Evolutionary conservation across 2,888 invertebrate species (phyloP), one percentile per base, ranked within the genome.

Genomic region (Pardosa pseudoannulata): DNA sequence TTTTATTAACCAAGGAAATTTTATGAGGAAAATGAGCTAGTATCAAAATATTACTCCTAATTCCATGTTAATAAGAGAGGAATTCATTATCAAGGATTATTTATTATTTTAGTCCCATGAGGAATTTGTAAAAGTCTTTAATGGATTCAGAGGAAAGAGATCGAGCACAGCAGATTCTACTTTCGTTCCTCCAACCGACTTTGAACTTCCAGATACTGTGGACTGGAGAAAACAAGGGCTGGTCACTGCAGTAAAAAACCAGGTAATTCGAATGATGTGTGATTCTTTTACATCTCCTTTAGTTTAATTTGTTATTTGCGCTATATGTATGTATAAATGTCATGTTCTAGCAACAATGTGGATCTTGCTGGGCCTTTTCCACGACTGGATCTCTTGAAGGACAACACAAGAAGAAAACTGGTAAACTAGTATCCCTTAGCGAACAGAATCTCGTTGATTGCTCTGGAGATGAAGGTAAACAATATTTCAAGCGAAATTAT

Each of bases 401-500:
- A 6, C 91, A 91, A 87, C 91, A 97, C 92, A 97, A 94, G 93
- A 94, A 96, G 89, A 94, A 95, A 92, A 93, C 93, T 9, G 95
- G 95, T 11, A 93, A 93, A 89, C 93, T 97, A 75, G 94, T 96
- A 31, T 96, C 96, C 0, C 94, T 98, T 19, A 97, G 96, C 89
- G 97, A 98, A 92, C 97, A 98, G 93, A 97, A 98, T 92, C 93
- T 98, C 88, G 93, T 97, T 76, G 97, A 98, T 93, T 98, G 97
- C 91, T 96, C 97, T 82, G 90, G 92, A 1, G 93, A 94, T 88
- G 97, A 95, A 68, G 90, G 90, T 68, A 97, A n/a, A n/a, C n/a
- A 16, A 1, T 1, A n/a, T n/a, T n/a, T n/a, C n/a, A n/a, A n/a
- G n/a, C n/a, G n/a, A n/a, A n/a, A n/a, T n/a, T n/a, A n/a, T n/a